These are phyloP conservation scores for Brachyistius frenatus DNA, from an alignment of 2,113 vertebrate species.

Conservation along the genomic window DNA sequence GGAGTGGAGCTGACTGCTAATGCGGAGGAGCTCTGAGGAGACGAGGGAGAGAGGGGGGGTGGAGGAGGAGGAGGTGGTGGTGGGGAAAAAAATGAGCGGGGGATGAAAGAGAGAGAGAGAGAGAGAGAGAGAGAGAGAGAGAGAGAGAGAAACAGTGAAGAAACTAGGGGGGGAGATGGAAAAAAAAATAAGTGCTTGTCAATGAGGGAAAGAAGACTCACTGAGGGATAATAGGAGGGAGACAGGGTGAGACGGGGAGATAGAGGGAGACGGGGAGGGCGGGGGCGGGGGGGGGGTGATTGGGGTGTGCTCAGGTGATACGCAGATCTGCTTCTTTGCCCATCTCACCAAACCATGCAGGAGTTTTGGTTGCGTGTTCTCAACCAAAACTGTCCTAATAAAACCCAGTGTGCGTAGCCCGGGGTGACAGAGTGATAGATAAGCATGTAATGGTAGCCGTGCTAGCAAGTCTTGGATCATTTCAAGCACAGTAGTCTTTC, in stretches of 20 bases:
- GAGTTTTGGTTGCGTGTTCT: slow-evolving; percentile 58
- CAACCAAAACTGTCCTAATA: slow-evolving; percentile 71
- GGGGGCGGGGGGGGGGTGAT: not conserved
- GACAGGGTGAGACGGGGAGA: slow-evolving; percentile 24
- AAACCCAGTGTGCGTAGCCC: slow-evolving; percentile 61
- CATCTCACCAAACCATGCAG: slow-evolving; percentile 59
- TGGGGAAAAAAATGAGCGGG: slow-evolving; percentile 58
- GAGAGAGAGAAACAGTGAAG: slow-evolving; percentile 1
- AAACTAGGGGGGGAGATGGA: slow-evolving; percentile 48
- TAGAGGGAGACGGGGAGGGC: not conserved
- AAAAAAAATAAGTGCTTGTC: slow-evolving; percentile 59
- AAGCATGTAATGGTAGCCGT: slow-evolving; percentile 65
- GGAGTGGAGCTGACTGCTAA: slow-evolving; percentile 84
- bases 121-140: not conserved
- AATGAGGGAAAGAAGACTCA: slow-evolving; percentile 52
- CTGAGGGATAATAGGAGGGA: slow-evolving; percentile 42
- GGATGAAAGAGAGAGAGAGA: slow-evolving; percentile 57
- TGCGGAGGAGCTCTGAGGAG: slow-evolving; percentile 75
- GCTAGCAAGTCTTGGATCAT: slow-evolving; percentile 64
- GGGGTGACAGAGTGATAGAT: slow-evolving; percentile 67
- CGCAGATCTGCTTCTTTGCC: slow-evolving; percentile 49
- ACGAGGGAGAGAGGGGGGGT: slow-evolving; percentile 29
- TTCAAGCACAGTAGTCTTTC: slow-evolving; percentile 57
- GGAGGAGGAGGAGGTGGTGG: not conserved
- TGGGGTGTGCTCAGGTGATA: slow-evolving; percentile 46